Evolutionary conservation across 2,113 vertebrate species (phyloP).

Genomic region (Thinocorus orbignyianus): DNA sequence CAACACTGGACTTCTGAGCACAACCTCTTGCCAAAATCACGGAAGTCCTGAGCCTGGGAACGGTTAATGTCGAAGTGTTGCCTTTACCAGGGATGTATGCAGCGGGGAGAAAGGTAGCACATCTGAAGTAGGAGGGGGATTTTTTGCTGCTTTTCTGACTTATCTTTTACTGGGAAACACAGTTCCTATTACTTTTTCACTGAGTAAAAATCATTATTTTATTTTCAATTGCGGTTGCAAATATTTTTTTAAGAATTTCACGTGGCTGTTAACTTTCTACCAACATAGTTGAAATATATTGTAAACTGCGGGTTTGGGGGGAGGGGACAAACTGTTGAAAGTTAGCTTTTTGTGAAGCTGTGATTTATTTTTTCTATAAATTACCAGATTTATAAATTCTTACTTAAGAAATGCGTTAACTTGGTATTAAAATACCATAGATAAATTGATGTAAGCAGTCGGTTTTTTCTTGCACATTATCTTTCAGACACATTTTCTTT

Average conservation of each 20-base stretch:
- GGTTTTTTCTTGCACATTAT: not conserved
- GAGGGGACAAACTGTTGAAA: conserved; percentile 54
- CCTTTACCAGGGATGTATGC: not conserved
- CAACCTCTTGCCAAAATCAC: conserved; percentile 30
- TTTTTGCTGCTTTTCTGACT: conserved; percentile 57
- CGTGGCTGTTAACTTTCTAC: conserved; percentile 67
- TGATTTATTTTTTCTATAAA: conserved; percentile 70
- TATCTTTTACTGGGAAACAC: conserved; percentile 22
- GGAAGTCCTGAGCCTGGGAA: not conserved
- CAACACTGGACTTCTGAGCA: not conserved
- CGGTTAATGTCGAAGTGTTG: not conserved
- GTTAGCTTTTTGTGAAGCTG: conserved; percentile 65
- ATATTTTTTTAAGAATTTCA: conserved; percentile 62
- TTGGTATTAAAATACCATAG: conserved; percentile 60
- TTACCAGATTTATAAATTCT: conserved; percentile 71
- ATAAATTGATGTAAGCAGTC: conserved; percentile 44
- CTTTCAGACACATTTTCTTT: not conserved
- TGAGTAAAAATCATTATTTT: conserved; percentile 51
- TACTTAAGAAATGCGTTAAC: conserved; percentile 64
- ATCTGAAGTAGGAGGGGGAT: not conserved
- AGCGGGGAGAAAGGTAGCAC: not conserved
- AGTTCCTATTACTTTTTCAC: conserved; percentile 37
- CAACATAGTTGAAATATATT: conserved; percentile 58
- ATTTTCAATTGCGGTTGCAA: conserved; percentile 58
- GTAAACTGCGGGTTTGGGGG: conserved; percentile 63